phyloP scores from a whole-genome alignment of 1,140 invertebrate species.

The Micrasema longulum region DNA sequence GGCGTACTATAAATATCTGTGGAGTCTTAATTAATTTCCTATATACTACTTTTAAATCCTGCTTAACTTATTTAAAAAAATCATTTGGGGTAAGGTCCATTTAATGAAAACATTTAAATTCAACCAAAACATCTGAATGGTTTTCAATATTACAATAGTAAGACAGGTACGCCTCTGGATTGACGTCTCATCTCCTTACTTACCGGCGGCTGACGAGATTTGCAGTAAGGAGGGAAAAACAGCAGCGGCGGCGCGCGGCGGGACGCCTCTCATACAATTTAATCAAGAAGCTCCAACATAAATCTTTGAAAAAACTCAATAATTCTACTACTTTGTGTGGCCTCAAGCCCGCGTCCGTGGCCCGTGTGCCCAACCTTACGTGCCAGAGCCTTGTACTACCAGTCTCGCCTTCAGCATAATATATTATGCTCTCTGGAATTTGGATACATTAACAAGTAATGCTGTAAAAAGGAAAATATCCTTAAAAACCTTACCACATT shows the following conservation, averaged over 20 bases:
- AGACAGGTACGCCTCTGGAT: background rate
- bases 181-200: background rate
- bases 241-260: slow-evolving; percentile 13
- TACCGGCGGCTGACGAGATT: slow-evolving; percentile 6
- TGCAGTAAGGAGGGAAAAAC: slow-evolving; percentile 1
- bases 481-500: too few relatives aligned
- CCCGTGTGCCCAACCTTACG: background rate
- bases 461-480: too few relatives aligned
- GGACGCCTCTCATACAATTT: slow-evolving; percentile 42
- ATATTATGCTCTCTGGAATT: background rate
- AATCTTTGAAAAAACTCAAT: slow-evolving; percentile 50
- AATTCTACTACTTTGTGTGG: slow-evolving; percentile 48
- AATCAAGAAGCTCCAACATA: slow-evolving; percentile 50
- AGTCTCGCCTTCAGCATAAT: background rate
- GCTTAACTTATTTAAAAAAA: too few relatives aligned
- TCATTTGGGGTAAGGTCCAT: too few relatives aligned
- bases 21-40: too few relatives aligned
- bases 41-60: too few relatives aligned
- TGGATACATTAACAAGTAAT: background rate
- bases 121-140: background rate
- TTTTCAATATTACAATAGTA: background rate
- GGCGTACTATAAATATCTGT: too few relatives aligned
- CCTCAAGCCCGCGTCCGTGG: slow-evolving; percentile 2
- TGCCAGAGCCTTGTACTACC: background rate
- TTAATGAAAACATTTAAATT: too few relatives aligned